phyloP scores from a whole-genome alignment of 2,113 vertebrate genomes.

The Orycteropus afer region DNA sequence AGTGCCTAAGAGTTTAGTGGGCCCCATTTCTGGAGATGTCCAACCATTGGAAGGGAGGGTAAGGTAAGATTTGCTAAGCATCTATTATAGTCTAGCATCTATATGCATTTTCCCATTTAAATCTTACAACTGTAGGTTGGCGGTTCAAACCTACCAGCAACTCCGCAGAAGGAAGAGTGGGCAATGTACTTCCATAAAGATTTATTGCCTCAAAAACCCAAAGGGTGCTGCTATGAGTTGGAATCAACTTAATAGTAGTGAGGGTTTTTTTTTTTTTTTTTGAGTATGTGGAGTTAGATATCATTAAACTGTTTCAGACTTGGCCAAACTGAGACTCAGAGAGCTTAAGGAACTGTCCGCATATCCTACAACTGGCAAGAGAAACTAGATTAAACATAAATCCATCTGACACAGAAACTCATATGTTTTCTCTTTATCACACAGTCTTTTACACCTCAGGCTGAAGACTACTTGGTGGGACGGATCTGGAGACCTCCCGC shows the following conservation, averaged over 20 bases:
- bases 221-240: too few relatives aligned
- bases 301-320: background rate
- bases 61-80: background rate
- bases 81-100: background rate
- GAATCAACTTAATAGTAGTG: too few relatives aligned
- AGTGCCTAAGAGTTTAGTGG: background rate
- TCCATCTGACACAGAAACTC: background rate
- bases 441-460: background rate
- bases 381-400: background rate
- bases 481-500: background rate
- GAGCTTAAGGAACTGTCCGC: background rate
- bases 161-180: too few relatives aligned
- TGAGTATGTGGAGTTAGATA: background rate
- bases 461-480: background rate
- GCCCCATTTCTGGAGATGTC: background rate
- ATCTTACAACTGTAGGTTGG: background rate
- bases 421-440: background rate
- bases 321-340: background rate
- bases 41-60: background rate
- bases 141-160: too few relatives aligned
- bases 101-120: background rate
- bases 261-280: too few relatives aligned
- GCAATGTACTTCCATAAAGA: too few relatives aligned
- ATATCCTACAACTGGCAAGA: background rate
- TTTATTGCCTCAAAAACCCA: too few relatives aligned